Conservation (phyloP, 1,140 invertebrate species). For the Drosophila tristis region DNA sequence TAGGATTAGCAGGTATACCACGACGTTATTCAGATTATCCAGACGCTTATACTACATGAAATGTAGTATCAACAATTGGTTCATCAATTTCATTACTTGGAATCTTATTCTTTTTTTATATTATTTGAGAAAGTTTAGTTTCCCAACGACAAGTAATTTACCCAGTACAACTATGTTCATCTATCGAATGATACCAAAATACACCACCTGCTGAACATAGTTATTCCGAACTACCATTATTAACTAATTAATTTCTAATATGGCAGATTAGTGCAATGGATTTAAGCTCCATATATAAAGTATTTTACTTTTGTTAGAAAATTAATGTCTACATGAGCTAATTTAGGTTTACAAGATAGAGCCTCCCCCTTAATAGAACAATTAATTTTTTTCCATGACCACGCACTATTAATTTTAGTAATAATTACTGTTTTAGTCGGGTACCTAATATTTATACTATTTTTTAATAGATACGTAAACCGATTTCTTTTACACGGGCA, state of each 20-base stretch:
- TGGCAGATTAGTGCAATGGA: conserved; percentile 86
- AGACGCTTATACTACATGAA: conserved; percentile 87
- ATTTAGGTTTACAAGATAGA: conserved; percentile 85
- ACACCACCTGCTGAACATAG: conserved; percentile 86
- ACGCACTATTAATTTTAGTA: conserved; percentile 86
- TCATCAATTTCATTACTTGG: conserved; percentile 86
- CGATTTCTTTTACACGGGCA: conserved; percentile 85
- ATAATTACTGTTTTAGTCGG: conserved; percentile 86
- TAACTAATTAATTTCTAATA: conserved; percentile 76
- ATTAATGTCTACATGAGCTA: conserved; percentile 85
- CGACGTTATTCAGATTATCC: conserved; percentile 90
- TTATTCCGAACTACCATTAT: conserved; percentile 85
- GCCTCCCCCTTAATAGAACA: no score
- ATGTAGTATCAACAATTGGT: conserved; percentile 88
- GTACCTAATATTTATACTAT: conserved; percentile 86
- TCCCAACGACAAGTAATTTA: conserved; percentile 84
- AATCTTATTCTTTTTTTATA: conserved; percentile 86
- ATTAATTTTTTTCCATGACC: conserved; percentile 85
- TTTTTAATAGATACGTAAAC: conserved; percentile 85
- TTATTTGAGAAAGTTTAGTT: conserved; percentile 84
- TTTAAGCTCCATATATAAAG: conserved; percentile 87
- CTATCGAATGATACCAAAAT: conserved; percentile 87
- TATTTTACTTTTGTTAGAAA: conserved; percentile 85
- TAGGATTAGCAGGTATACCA: conserved; percentile 90
- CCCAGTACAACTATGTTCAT: conserved; percentile 84